These are phyloP conservation scores for Schizaphis graminum DNA, from an alignment of 2,888 invertebrate genomes.

Conservation along the genomic window DNA sequence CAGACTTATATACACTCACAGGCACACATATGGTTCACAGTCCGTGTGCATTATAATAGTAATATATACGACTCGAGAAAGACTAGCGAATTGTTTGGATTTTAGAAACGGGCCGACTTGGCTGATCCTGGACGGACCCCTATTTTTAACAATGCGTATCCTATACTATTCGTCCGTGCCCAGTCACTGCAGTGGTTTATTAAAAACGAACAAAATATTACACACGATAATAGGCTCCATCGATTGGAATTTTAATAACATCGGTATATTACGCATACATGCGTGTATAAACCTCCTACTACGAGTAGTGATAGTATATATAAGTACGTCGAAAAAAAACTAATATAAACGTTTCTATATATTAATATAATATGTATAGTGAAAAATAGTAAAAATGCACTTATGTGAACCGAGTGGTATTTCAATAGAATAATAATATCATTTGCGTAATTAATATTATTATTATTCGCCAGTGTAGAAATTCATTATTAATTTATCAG, in stretches of 20 bases:
- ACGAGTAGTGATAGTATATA: background rate
- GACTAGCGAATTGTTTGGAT: background rate
- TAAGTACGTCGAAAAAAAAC: background rate
- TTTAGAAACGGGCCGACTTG: background rate
- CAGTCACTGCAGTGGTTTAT: background rate
- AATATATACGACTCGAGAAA: background rate
- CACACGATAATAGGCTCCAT: background rate
- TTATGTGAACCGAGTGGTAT: background rate
- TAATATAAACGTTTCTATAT: background rate
- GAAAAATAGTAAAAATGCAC: background rate
- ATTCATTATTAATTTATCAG: background rate
- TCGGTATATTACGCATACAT: background rate
- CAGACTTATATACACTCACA: background rate
- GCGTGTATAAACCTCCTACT: background rate
- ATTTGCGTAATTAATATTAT: background rate
- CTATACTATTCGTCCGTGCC: background rate
- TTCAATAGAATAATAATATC: background rate
- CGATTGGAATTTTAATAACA: constrained; percentile 26
- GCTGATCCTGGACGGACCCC: background rate
- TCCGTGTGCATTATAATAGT: background rate
- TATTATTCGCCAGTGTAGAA: background rate
- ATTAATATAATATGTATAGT: background rate
- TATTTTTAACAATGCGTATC: constrained; percentile 12
- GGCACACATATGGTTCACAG: background rate
- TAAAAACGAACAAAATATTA: background rate